Percentiles rank a stretch among this genome's conserved stretches.
Evolutionary conservation across 2,888 invertebrate species (phyloP).

Genomic region (Steinernema scapterisci): DNA sequence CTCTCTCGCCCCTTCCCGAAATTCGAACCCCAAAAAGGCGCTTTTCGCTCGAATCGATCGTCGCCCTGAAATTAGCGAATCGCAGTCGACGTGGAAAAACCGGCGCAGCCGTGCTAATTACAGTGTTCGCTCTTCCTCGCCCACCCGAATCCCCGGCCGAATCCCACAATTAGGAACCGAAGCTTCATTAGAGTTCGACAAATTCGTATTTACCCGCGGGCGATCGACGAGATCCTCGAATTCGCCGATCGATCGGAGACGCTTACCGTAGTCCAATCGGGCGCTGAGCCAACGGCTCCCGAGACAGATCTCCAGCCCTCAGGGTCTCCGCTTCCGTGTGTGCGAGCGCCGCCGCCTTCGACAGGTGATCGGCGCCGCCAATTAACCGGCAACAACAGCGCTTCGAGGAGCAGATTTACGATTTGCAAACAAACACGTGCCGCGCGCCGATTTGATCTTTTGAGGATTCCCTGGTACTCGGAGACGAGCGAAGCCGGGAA

Average conservation of each 20-base stretch:
- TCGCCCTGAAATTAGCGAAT: slow-evolving; percentile 23
- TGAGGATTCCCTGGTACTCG: no score
- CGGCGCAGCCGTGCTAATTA: neutral
- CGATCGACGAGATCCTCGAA: neutral
- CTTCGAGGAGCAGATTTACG: slow-evolving; percentile 21
- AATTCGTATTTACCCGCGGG: slow-evolving; percentile 2
- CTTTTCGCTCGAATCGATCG: slow-evolving; percentile 18
- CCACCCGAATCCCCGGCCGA: slow-evolving; percentile 10
- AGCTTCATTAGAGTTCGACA: neutral
- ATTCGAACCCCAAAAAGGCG: slow-evolving; percentile 14
- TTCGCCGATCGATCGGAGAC: neutral
- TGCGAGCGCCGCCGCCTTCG: neutral
- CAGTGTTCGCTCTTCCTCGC: slow-evolving; percentile 3
- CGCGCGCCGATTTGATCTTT: neutral
- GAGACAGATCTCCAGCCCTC: neutral
- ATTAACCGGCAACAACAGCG: slow-evolving; percentile 16
- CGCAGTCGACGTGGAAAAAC: slow-evolving; percentile 18
- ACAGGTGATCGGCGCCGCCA: slow-evolving; percentile 11
- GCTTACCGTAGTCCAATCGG: neutral
- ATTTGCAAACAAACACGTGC: slow-evolving; percentile 24
- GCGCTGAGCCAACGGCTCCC: neutral
- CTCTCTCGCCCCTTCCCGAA: neutral
- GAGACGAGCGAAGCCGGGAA: no score
- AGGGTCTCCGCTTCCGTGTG: neutral
- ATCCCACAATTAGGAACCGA: slow-evolving; percentile 21